Evolutionary conservation across 2,113 vertebrate genomes (phyloP), one percentile per base, ranked within the genome.

Genomic region (Brevimyrus niger): DNA sequence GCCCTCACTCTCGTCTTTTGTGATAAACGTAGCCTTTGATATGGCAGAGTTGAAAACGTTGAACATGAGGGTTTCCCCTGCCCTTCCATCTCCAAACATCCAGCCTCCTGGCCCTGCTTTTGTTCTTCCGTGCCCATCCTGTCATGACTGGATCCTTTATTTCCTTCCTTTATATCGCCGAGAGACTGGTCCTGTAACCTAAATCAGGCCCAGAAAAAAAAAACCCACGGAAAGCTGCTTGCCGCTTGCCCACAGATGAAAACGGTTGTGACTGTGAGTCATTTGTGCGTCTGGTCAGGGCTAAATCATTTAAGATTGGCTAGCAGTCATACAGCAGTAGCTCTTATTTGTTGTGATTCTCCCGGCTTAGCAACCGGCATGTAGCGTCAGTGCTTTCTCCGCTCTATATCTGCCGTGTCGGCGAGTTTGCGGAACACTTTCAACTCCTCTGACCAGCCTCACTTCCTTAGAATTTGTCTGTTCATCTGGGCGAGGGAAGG

Each of bases 111-210:
- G 82, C 61, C 73, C 88, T 48, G 82, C 88, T 89, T 53, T 80
- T 55, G 55, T 27, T 35, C 89, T 69, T 86, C 87, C 65, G 27
- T 51, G 87, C 89, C 90, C 89, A 87, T 50, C 89, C 91, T 86
- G 89, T 89, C 50, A 91, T 88, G 89, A 73, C 90, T 80, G 83
- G 88, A 90, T 80, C 73, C 35, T 80, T 80, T 80, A 38, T 80
- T 80, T 80, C 35, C 35, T 80, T 86, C 89, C 89, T 91, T 88
- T 91, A 88, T 91, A 89, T 89, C 90, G 84, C 88, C 80, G 87
- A 87, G 88, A 90, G 92, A 87, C 90, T 83, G 90, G 90, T 80
- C 82, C 90, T 92, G 92, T 91, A 92, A 91, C 87, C 88, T 91
- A 92, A 91, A 48, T 91, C 91, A 90, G 91, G 86, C 88, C 88